phyloP scores from a whole-genome alignment of 2,797 vertebrate species.

The Lutra lutra region DNA sequence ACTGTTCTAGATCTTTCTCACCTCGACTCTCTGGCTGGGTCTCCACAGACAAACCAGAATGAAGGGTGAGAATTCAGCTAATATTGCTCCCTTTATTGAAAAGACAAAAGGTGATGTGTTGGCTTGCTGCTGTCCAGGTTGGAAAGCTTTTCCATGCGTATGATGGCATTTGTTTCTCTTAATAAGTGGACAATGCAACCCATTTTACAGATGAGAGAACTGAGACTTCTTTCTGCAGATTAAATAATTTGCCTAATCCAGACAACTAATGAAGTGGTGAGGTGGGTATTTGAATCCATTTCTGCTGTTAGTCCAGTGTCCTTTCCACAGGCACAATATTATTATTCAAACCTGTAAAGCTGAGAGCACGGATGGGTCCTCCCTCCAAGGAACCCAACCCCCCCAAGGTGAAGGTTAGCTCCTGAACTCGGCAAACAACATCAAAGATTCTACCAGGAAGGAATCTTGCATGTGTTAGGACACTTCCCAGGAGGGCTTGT shows the following conservation, averaged over 20 bases:
- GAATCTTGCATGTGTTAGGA: background rate
- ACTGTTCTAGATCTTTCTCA: background rate
- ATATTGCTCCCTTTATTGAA: background rate
- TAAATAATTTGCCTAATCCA: background rate
- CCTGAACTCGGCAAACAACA: background rate
- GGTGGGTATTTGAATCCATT: background rate
- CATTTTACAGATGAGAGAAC: background rate
- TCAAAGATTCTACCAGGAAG: background rate
- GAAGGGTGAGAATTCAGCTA: background rate
- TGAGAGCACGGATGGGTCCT: background rate
- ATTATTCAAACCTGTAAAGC: background rate
- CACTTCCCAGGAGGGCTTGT: background rate
- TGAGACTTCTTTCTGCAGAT: background rate
- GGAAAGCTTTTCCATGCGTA: background rate
- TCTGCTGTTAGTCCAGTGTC: background rate
- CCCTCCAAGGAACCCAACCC: background rate
- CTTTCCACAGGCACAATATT: background rate
- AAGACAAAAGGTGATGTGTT: background rate
- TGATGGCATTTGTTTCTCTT: background rate
- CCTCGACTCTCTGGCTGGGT: background rate
- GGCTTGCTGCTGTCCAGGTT: background rate
- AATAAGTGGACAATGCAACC: background rate
- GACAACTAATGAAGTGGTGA: background rate
- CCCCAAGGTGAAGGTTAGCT: slow-evolving; percentile 2
- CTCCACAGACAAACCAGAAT: background rate